A percentile compares a stretch with the other conserved stretches of the same genome.
These are phyloP conservation scores for Allobates femoralis DNA, from an alignment of 2,797 vertebrate genomes.

Conservation along the genomic window DNA sequence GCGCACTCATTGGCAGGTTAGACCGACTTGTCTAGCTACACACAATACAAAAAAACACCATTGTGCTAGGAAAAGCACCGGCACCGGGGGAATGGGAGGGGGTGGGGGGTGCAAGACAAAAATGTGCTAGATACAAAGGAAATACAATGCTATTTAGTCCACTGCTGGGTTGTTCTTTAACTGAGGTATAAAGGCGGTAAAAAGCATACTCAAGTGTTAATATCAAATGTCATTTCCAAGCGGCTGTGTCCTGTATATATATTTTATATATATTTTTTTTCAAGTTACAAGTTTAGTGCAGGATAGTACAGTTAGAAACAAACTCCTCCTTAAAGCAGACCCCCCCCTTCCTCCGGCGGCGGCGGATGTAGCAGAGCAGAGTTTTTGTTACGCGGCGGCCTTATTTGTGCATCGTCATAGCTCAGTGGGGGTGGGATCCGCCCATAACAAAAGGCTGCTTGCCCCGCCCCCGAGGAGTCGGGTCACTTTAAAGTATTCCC, in stretches of 20 bases:
- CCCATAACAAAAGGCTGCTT: neutral
- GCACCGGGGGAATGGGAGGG: conserved; percentile 17
- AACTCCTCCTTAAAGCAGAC: conserved; percentile 19
- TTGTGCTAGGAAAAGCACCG: conserved; percentile 36
- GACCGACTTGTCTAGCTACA: conserved; percentile 51
- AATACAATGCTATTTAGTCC: conserved; percentile 59
- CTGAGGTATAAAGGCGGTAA: conserved; percentile 63
- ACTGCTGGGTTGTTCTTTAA: conserved; percentile 63
- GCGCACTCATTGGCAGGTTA: conserved; percentile 55
- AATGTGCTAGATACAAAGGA: conserved; percentile 42
- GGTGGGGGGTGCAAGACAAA: conserved; percentile 22
- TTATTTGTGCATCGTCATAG: neutral
- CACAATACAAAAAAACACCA: conserved; percentile 52
- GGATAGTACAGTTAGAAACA: conserved; percentile 61
- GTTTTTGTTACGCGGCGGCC: neutral
- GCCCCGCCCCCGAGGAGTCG: no score
- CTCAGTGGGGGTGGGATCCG: neutral
- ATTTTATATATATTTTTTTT: conserved; percentile 47
- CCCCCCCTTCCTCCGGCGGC: neutral
- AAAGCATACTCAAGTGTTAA: conserved; percentile 61
- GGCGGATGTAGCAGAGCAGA: neutral
- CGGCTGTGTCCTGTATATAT: conserved; percentile 62
- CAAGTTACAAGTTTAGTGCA: conserved; percentile 64
- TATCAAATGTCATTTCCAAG: conserved; percentile 57
- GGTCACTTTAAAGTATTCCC: conserved; percentile 37